These are phyloP conservation scores for Styela clava DNA, from an alignment of 23 tunicate genomes.

Conservation along the genomic window DNA sequence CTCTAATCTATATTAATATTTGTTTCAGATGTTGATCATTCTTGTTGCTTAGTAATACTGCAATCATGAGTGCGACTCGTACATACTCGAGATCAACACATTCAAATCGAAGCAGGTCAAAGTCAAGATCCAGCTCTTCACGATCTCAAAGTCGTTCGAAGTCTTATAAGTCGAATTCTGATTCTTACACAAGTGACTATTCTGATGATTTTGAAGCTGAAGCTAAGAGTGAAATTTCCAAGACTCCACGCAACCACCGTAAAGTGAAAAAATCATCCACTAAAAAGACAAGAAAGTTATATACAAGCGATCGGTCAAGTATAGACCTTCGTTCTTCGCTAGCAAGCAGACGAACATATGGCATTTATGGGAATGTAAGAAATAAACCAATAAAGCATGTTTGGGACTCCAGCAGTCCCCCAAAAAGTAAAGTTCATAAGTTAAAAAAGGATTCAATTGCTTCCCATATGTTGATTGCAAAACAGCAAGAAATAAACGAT, in stretches of 20 bases:
- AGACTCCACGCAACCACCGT: background rate
- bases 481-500: constrained; percentile 47
- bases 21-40: no score
- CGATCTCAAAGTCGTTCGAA: background rate
- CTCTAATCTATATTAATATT: no score
- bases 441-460: constrained; percentile 41
- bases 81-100: background rate
- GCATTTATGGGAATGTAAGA: background rate
- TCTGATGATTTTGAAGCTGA: background rate
- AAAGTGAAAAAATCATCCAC: background rate
- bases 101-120: background rate
- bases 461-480: constrained; percentile 60
- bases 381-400: background rate
- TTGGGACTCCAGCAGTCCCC: background rate
- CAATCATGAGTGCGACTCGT: background rate
- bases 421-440: background rate
- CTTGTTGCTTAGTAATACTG: no score
- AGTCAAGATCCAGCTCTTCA: background rate
- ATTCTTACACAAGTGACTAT: background rate
- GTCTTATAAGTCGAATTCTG: background rate
- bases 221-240: background rate
- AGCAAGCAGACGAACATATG: background rate
- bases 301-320: background rate
- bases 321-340: constrained; percentile 4
- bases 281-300: background rate